Evolutionary conservation across 1,140 invertebrate genomes (phyloP).

Genomic region (Drosophila subobscura): DNA sequence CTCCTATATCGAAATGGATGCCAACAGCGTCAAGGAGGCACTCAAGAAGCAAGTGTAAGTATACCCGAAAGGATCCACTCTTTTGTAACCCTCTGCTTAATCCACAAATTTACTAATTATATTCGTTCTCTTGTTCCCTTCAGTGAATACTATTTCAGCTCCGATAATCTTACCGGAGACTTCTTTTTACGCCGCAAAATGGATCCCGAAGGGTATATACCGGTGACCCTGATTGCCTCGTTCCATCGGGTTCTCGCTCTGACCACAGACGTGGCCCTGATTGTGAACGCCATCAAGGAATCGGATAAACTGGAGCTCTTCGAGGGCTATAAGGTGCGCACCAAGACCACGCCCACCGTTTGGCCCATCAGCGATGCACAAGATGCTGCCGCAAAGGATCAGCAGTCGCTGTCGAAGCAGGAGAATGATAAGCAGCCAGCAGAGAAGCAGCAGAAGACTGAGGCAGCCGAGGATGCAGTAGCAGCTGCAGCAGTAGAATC

Average conservation of each 20-base stretch:
- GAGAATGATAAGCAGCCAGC: slow-evolving; percentile 8
- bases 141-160: slow-evolving; percentile 99
- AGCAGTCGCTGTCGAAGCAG: slow-evolving; percentile 30
- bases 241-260: slow-evolving; percentile 96
- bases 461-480: slow-evolving; percentile 9
- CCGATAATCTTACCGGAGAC: slow-evolving; percentile 97
- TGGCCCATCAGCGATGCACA: slow-evolving; percentile 91
- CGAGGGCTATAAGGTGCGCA: slow-evolving; percentile 91
- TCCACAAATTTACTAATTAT: background rate
- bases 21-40: slow-evolving; percentile 88
- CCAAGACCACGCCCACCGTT: slow-evolving; percentile 90
- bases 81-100: background rate
- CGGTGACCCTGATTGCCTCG: slow-evolving; percentile 95
- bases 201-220: slow-evolving; percentile 96
- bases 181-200: slow-evolving; percentile 98
- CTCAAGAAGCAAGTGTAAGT: slow-evolving; percentile 94
- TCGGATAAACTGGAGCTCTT: slow-evolving; percentile 93
- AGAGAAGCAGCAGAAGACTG: slow-evolving; percentile 7
- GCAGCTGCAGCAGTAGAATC: slow-evolving; percentile 47
- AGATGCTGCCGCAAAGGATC: slow-evolving; percentile 27
- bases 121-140: background rate
- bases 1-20: slow-evolving; percentile 85
- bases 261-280: slow-evolving; percentile 92
- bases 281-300: slow-evolving; percentile 91
- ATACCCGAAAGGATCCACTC: background rate